Conservation (phyloP, 2,113 vertebrate genomes). For the Notothenia rossii region DNA sequence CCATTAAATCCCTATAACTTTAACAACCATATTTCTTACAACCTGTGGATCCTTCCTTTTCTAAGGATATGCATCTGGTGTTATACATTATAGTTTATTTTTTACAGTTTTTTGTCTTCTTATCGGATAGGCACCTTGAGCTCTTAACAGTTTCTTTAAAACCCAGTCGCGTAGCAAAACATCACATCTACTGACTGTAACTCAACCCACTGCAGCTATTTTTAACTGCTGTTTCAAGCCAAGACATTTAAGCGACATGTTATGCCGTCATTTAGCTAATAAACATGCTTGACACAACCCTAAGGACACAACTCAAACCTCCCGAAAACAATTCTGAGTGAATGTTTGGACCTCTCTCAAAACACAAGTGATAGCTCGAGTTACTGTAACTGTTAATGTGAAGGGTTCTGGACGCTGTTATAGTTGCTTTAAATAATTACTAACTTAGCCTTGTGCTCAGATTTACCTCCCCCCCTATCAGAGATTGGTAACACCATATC, state of each 20-base stretch:
- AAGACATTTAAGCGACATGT: slow-evolving; percentile 82
- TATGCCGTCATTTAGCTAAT: slow-evolving; percentile 72
- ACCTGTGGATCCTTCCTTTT: neutral
- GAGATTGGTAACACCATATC: slow-evolving; percentile 77
- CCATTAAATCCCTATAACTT: neutral
- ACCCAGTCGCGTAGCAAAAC: slow-evolving; percentile 75
- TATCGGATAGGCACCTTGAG: slow-evolving; percentile 16
- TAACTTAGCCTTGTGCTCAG: slow-evolving; percentile 35
- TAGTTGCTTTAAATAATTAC: slow-evolving; percentile 55
- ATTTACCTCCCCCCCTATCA: slow-evolving; percentile 60
- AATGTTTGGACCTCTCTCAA: slow-evolving; percentile 20
- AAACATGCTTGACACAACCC: slow-evolving; percentile 58
- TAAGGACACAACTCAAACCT: slow-evolving; percentile 51
- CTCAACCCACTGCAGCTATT: slow-evolving; percentile 83
- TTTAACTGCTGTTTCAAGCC: slow-evolving; percentile 82
- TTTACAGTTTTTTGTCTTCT: neutral
- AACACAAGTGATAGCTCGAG: slow-evolving; percentile 7
- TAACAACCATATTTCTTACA: neutral
- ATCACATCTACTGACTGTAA: slow-evolving; percentile 82
- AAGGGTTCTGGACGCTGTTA: slow-evolving; percentile 10
- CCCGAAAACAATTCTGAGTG: slow-evolving; percentile 23
- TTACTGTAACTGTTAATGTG: slow-evolving; percentile 1
- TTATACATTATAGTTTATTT: neutral
- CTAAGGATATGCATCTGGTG: neutral
- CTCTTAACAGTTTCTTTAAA: slow-evolving; percentile 63